These are phyloP conservation scores for Amphiprion clarkii DNA, from an alignment of 2,797 vertebrate genomes.

Conservation along the genomic window DNA sequence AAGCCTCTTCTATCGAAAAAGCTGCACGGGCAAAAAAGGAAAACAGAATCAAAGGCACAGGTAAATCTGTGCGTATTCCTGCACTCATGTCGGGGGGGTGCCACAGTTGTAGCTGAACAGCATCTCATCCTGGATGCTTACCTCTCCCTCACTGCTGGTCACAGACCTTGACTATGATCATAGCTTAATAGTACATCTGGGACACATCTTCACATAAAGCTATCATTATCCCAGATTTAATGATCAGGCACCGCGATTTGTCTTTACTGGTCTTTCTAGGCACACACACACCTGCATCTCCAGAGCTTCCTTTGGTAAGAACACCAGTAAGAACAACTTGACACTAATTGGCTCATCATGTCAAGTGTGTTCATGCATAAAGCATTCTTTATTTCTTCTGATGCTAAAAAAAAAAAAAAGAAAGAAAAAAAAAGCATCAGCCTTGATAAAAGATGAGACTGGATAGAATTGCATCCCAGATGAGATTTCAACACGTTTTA, in stretches of 20 bases:
- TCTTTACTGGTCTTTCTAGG: conserved; percentile 72
- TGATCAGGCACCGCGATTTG: conserved; percentile 72
- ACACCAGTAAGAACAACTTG: conserved; percentile 71
- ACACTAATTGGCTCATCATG: conserved; percentile 78
- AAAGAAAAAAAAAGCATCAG: conserved; percentile 33
- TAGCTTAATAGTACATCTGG: conserved; percentile 71
- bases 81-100: conserved; percentile 15
- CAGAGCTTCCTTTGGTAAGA: conserved; percentile 61
- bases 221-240: conserved; percentile 76
- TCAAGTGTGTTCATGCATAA: conserved; percentile 71
- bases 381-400: conserved; percentile 32
- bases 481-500: conserved; percentile 33
- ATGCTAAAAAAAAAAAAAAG: conserved; percentile 13
- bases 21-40: conserved; percentile 18
- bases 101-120: conserved; percentile 33
- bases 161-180: conserved; percentile 57
- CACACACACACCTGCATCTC: conserved; percentile 73
- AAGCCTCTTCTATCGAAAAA: conserved; percentile 27
- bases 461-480: conserved; percentile 54
- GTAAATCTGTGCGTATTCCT: conserved; percentile 36
- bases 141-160: conserved; percentile 49
- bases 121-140: conserved; percentile 17
- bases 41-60: conserved; percentile 8
- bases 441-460: conserved; percentile 53
- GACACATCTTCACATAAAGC: conserved; percentile 70